Percentiles rank a stretch among this genome's conserved stretches.
These are phyloP conservation scores for Mamestra brassicae DNA, from an alignment of 2,888 invertebrate species.

Conservation along the genomic window DNA sequence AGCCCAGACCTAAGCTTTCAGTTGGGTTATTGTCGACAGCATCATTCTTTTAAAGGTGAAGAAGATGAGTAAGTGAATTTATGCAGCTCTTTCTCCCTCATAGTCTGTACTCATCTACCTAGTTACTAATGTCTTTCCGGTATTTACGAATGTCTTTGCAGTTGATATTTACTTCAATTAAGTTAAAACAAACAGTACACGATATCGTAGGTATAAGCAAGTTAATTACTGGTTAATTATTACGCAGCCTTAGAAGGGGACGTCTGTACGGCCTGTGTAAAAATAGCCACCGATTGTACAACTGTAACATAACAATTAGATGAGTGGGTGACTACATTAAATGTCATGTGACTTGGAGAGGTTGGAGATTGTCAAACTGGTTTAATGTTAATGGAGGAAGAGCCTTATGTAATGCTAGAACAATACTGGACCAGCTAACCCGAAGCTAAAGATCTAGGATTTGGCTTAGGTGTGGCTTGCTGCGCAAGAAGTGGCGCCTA, in stretches of 20 bases:
- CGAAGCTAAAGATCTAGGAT: neutral
- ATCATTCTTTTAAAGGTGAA: too few relatives aligned
- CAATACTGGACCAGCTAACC: neutral
- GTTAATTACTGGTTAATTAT: neutral
- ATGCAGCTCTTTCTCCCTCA: too few relatives aligned
- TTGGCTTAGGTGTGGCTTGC: neutral
- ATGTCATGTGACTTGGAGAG: slow-evolving; percentile 29
- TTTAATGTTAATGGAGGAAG: slow-evolving; percentile 1
- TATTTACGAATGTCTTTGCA: neutral
- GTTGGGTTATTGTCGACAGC: too few relatives aligned
- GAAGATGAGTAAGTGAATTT: too few relatives aligned
- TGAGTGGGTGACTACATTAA: slow-evolving; percentile 42
- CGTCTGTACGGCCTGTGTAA: slow-evolving; percentile 27
- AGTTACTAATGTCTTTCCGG: neutral
- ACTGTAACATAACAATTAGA: slow-evolving; percentile 34
- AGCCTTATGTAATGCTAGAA: slow-evolving; percentile 1
- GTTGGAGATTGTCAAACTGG: slow-evolving; percentile 10
- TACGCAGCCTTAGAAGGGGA: slow-evolving; percentile 8
- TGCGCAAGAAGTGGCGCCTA: neutral
- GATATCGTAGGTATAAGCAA: neutral
- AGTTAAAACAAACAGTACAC: neutral
- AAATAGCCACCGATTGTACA: slow-evolving; percentile 24
- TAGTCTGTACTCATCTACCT: neutral
- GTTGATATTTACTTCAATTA: neutral
- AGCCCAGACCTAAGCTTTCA: neutral